Conservation (phyloP, 2,797 vertebrate species). For the Chrysocyon brachyurus region DNA sequence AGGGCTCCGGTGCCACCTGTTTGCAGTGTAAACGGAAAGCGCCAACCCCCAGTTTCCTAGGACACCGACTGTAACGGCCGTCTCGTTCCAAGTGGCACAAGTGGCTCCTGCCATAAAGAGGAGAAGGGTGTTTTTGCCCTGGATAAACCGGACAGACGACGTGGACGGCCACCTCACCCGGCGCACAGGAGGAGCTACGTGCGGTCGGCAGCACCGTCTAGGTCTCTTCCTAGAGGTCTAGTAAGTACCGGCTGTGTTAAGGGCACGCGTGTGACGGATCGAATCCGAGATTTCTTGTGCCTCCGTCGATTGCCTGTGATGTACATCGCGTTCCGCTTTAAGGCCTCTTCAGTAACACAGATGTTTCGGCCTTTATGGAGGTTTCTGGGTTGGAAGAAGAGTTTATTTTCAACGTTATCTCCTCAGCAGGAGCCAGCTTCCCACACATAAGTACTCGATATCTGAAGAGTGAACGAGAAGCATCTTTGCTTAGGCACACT, state of each 20-base stretch:
- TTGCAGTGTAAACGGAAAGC: not conserved
- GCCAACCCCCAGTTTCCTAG: not conserved
- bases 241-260: too few relatives aligned
- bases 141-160: not conserved
- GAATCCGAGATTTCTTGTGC: not conserved
- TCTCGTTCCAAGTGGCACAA: not conserved
- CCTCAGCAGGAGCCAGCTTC: not conserved
- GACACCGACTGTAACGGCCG: not conserved
- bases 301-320: not conserved
- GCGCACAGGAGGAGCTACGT: too few relatives aligned
- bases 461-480: not conserved
- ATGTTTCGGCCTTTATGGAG: not conserved
- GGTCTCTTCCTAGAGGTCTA: too few relatives aligned
- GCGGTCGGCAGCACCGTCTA: too few relatives aligned
- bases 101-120: not conserved
- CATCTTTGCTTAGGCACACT: not conserved
- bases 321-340: not conserved
- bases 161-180: not conserved
- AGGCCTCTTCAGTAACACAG: not conserved
- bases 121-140: not conserved
- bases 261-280: too few relatives aligned
- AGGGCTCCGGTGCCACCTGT: not conserved
- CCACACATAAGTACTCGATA: not conserved
- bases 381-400: not conserved
- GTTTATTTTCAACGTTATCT: not conserved